Base-by-base conservation (phyloP, 1,140 invertebrate genomes). In the Choristoneura fumiferana region DNA sequence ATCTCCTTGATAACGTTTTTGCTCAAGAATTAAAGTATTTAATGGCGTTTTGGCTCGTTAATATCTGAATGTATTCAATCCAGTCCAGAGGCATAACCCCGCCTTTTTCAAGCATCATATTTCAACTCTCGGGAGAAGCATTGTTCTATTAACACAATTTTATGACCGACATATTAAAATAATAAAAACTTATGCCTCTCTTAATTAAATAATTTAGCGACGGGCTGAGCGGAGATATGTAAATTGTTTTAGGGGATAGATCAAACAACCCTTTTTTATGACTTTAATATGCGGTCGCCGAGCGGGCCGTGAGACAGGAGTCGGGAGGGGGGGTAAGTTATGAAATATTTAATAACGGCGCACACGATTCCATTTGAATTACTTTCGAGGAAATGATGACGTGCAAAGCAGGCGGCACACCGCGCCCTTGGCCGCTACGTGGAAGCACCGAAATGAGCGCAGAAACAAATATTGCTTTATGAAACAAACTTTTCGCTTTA, bases 211-310 rank as follows among this genome's bases (percentile, higher is more conserved):
- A 90, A 89, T 90, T 90, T 89, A 87, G 86, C 89, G 76, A 78
- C 79, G 77, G 76, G 71, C 71, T 77, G 81, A 80, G 80, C 78
- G 74, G 77, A 87, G 83, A 90, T 89, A 90, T 90, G 87, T 89
- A 89, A 89, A 89, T 90, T 89, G 87, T 90, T 89, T 88, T 89
- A 84, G 81, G 87, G 89, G 86, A 89, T 90, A 89, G 89, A 89
- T 89, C 89, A 89, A 90, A 90, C 83, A 90, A 90, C 89, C 89
- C 89, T 89, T 90, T 89, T 90, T 90, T 90, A 90, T 86, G 87
- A 87, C 87, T 89, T 89, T 89, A 90, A 89, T 89, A 89, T 90
- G 87, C 86, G 80, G 84, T 84, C 79, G 78, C 66, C 57, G 73
- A 73, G 71, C 69, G 58, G 60, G 56, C 57, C 57, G 68, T 66